phyloP scores from a whole-genome alignment of 1,140 invertebrate species.

The Uloborus diversus region DNA sequence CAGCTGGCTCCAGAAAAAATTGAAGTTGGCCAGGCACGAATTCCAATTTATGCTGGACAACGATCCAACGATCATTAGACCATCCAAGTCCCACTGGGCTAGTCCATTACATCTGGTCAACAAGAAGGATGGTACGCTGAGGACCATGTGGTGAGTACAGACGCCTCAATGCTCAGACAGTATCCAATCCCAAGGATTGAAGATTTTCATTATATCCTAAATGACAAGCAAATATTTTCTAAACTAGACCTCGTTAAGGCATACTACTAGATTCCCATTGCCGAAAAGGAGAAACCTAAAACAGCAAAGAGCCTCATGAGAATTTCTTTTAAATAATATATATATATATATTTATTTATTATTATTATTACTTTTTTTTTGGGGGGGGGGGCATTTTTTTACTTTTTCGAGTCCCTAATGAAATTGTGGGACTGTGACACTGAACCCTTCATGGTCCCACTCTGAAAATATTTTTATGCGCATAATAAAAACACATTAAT shows the following conservation, averaged over 20 bases:
- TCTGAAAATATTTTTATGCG: no score
- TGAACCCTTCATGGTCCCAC: no score
- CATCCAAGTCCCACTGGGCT: constrained; percentile 65
- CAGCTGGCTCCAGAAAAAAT: constrained; percentile 10
- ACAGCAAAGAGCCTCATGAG: no score
- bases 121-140: constrained; percentile 67
- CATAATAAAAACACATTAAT: no score
- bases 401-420: no score
- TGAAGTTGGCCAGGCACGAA: constrained; percentile 16
- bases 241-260: constrained; percentile 37
- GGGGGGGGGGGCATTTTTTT: no score
- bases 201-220: constrained; percentile 28
- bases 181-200: constrained; percentile 50
- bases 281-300: constrained; percentile 14
- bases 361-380: no score
- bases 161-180: constrained; percentile 27
- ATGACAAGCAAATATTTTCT: neutral
- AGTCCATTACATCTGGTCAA: constrained; percentile 67
- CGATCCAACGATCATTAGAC: constrained; percentile 66
- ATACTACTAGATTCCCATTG: constrained; percentile 44
- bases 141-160: constrained; percentile 57
- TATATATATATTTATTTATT: no score
- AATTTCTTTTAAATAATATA: no score
- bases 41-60: constrained; percentile 57
- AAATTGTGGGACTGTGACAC: no score